Evolutionary conservation across 2,888 invertebrate genomes (phyloP).

Genomic region (Monochamus alternatus): DNA sequence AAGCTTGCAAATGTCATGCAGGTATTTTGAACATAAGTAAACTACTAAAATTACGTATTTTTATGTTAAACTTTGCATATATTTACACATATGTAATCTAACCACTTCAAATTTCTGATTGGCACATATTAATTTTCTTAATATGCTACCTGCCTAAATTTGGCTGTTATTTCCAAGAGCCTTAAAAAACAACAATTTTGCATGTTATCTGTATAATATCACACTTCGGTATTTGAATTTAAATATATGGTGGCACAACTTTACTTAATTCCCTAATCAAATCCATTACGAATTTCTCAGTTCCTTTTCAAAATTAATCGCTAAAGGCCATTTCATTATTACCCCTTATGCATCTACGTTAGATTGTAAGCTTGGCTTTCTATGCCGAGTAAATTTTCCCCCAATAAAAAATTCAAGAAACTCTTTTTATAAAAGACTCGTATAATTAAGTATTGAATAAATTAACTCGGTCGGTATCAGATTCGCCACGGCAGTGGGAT

Average conservation of each 20-base stretch:
- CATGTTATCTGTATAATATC: too few relatives aligned
- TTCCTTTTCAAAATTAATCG: background rate
- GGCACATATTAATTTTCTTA: too few relatives aligned
- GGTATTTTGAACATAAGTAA: too few relatives aligned
- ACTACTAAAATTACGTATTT: too few relatives aligned
- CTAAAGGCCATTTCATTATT: slow-evolving; percentile 7
- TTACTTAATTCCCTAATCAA: background rate
- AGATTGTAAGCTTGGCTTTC: background rate
- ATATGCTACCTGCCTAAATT: too few relatives aligned
- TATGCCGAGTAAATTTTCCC: slow-evolving; percentile 16
- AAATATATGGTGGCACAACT: background rate
- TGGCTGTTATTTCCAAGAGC: too few relatives aligned
- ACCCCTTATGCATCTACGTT: background rate
- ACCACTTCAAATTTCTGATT: too few relatives aligned
- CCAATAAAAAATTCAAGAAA: slow-evolving; percentile 44
- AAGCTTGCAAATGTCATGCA: too few relatives aligned
- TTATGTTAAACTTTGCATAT: too few relatives aligned
- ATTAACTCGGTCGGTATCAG: slow-evolving; percentile 67
- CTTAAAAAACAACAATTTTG: too few relatives aligned
- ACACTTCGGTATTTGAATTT: too few relatives aligned
- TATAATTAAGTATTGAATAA: slow-evolving; percentile 69
- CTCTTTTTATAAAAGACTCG: slow-evolving; percentile 60
- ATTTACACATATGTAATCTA: too few relatives aligned
- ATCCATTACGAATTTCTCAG: background rate
- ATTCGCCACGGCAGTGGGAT: slow-evolving; percentile 67